Percentiles rank a stretch among this genome's conserved stretches.
These are phyloP conservation scores for Todiramphus saurophagus DNA, from an alignment of 2,113 vertebrate species.

Conservation along the genomic window DNA sequence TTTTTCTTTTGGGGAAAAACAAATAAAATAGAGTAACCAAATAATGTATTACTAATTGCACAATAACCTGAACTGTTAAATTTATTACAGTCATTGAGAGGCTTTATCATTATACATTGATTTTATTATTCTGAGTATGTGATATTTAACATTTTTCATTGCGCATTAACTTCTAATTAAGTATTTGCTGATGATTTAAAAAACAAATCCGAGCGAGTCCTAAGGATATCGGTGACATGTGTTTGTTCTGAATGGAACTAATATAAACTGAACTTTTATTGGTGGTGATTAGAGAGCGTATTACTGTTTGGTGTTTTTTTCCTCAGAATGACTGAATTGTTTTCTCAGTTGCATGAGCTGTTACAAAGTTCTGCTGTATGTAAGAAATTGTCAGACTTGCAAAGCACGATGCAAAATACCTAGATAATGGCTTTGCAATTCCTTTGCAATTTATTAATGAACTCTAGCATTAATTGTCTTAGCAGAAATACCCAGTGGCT, in stretches of 20 bases:
- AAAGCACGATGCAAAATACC: not conserved
- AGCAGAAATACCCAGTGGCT: constrained; percentile 28
- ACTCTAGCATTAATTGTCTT: not conserved
- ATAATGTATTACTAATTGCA: not conserved
- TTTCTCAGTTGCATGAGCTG: not conserved
- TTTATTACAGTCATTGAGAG: not conserved
- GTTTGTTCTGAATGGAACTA: not conserved
- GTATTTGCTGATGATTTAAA: not conserved
- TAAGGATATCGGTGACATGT: not conserved
- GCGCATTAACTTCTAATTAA: not conserved
- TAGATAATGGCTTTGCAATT: not conserved
- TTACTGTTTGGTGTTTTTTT: not conserved
- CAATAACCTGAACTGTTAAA: not conserved
- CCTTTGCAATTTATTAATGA: not conserved
- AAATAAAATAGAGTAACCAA: not conserved
- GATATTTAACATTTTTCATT: not conserved
- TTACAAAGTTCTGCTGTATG: not conserved
- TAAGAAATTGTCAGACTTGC: not conserved
- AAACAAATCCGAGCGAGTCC: not conserved
- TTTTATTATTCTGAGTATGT: not conserved
- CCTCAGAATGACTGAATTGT: not conserved
- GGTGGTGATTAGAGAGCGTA: not conserved
- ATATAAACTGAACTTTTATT: not conserved
- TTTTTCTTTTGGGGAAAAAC: not conserved
- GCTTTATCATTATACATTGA: not conserved